Evolutionary conservation across 23 tunicate genomes (phyloP), one percentile per base, ranked within the genome.

Genomic region (Halocynthia aurantium): DNA sequence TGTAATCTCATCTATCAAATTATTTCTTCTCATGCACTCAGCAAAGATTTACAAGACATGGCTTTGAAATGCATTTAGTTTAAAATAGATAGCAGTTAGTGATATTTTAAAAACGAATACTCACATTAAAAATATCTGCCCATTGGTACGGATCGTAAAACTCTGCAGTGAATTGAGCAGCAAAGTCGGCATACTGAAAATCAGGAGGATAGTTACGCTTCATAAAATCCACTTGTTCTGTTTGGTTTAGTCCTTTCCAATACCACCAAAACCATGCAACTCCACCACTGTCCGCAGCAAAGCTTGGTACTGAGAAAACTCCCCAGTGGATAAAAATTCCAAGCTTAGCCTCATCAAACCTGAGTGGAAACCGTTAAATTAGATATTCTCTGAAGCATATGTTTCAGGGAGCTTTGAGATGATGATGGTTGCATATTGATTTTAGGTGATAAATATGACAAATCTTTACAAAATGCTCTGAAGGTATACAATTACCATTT

Each of bases 241-340:
- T 83, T 56, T 70, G 70, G 52, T 66, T 78, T 13, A 75, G 50
- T 12, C 85, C 88, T 75, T 88, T 66, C 95, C 95, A 88, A 52
- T 75, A 20, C 82, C 82, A 83, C 95, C 95, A 88, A 80, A 88
- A 88, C 95, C 95, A 88, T 49, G 82, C 92, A 68, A 49, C 31
- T 65, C 70, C 70, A 65, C 19, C 19, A 9, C 10, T 15, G 22
- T 40, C 22, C 13, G 55, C 56, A 17, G 31, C 78, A 56, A 54
- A 74, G 56, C 78, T 74, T 7, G 86, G 93, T 22, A 87, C 86
- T 10, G 86, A 82, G 61, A 87, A 82, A 49, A 82, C 86, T 18
- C 93, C 93, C 93, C 93, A 87, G 68, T 87, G 93, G 55, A 87
- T 87, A 50, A 87, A 87, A 58, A 87, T 87, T 15, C 93, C 93